Base-by-base conservation (phyloP, 2,113 vertebrate genomes). In the Rallus limicola region DNA sequence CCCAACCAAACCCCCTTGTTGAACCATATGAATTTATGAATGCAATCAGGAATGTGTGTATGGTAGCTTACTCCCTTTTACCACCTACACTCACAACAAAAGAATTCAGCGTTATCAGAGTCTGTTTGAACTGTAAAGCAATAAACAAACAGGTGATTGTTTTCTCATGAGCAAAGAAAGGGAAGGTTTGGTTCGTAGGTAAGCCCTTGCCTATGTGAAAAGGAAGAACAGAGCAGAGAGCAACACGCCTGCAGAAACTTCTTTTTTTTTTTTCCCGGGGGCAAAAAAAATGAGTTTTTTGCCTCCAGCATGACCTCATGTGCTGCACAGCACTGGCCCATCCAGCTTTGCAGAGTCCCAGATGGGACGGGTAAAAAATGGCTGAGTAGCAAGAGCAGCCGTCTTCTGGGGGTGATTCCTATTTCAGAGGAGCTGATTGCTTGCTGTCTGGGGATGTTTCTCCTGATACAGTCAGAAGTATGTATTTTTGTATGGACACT, bases 141-240 rank as follows among this genome's bases (percentile, higher is more conserved):
- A 97, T 94, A 93, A 97, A 96, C 76, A 95, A 97, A 95, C 94
- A 97, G 97, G 96, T 95, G 94, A 96, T 95, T 95, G 76, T 94
- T 96, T 92, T 91, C 91, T 65, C 77, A n/a, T 72, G 76, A 87
- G 90, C 67, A 93, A 92, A 79, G 90, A 81, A 88, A 74, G 62
- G 46, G 82, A 76, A 36, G 18, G 72, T 63, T 92, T 96, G 65
- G 83, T 95, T 97, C 79, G 36, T 62, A 85, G 90, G 58, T 89
- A 72, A 92, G 85, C 80, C 80, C 85, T 90, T 77, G 86, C 62
- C 65, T 55, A 13, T 86, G 92, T 74, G 78, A 93, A 92, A 96
- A 92, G 88, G 76, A 92, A 82, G 59, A 88, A 78, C 58, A 42
- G 69, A 70, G 12, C 36, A 60, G 81, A 53, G 82, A 90, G 65